Base-by-base conservation (phyloP, 2,888 invertebrate genomes). In the Andrena haemorrhoa region DNA sequence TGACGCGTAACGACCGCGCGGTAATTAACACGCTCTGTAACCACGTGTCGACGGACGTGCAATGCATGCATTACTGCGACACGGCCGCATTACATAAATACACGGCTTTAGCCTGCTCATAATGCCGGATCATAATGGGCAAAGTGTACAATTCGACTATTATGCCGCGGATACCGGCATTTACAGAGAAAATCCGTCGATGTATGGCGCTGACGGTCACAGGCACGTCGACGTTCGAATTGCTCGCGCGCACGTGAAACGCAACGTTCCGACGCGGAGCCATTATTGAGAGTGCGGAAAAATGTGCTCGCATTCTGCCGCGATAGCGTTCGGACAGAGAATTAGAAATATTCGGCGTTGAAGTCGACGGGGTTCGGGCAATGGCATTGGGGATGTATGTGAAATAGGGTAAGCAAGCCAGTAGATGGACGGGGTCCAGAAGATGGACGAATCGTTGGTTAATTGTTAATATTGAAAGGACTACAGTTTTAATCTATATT, bases 1-100 rank as follows among this genome's bases (percentile, higher is more conserved):
- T 92, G 89, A 89, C 86, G 88, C 89, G 83, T 90, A 91, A 90
- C 90, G 90, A 89, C 84, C 88, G 84, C 85, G 83, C 82, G 82
- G 91, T 92, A 92, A 93, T 93, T 92, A 93, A 92, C 92, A 92
- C 90, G 90, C 87, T 89, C 84, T 83, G 89, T 89, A 90, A 90
- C 89, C 90, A 82, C 89, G 90, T 88, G 90, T 89, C 87, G 89
- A 87, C 88, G 89, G 89, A 90, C 89, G 89, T 89, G 89, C 90
- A 90, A 92, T 92, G 90, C 91, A 91, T 91, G 90, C 90, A 91
- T 92, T 92, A 92, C 90, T 85, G 90, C 89, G 87, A 86, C 89
- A 80, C 77, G 68, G 86, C 89, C 85, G 86, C 88, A 89, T 89
- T 91, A 92, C 92, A 92, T 91, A 92, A 92, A 92, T 92, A 92